These are phyloP conservation scores for Microctonus aethiopoides DNA, from an alignment of 2,888 invertebrate species.

Conservation along the genomic window DNA sequence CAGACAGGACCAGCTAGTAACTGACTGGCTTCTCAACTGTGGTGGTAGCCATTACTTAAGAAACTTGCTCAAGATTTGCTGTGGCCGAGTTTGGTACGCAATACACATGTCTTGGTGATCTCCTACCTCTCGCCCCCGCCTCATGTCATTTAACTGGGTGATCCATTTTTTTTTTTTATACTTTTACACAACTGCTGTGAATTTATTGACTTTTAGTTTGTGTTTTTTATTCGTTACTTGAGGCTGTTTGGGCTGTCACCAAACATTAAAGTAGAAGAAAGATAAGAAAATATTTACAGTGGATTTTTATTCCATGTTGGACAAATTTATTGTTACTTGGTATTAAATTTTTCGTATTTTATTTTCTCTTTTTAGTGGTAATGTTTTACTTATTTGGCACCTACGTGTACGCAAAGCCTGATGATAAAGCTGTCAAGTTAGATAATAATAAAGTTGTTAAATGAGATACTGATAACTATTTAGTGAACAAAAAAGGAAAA, in stretches of 20 bases:
- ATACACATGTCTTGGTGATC: neutral
- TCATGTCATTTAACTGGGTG: neutral
- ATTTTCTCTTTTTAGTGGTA: neutral
- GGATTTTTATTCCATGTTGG: neutral
- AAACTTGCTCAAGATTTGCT: constrained; percentile 47
- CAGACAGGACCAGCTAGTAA: constrained; percentile 27
- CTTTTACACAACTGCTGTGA: neutral
- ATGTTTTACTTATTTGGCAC: neutral
- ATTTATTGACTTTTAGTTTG: neutral
- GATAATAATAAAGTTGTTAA: neutral
- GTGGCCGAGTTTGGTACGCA: neutral
- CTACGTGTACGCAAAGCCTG: neutral
- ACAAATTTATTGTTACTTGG: neutral
- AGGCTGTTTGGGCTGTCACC: neutral
- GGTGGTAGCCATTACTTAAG: constrained; percentile 43
- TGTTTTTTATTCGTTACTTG: neutral
- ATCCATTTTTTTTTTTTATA: neutral
- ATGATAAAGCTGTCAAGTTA: constrained; percentile 7
- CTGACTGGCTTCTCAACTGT: constrained; percentile 35
- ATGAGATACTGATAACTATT: neutral
- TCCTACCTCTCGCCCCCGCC: neutral
- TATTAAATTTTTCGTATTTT: no score
- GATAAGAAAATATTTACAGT: neutral
- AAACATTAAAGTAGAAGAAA: neutral
- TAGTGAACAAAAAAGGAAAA: neutral